These are phyloP conservation scores for Heliocidaris erythrogramma DNA, from an alignment of 35 echinoderm and acorn worm species.

Conservation along the genomic window DNA sequence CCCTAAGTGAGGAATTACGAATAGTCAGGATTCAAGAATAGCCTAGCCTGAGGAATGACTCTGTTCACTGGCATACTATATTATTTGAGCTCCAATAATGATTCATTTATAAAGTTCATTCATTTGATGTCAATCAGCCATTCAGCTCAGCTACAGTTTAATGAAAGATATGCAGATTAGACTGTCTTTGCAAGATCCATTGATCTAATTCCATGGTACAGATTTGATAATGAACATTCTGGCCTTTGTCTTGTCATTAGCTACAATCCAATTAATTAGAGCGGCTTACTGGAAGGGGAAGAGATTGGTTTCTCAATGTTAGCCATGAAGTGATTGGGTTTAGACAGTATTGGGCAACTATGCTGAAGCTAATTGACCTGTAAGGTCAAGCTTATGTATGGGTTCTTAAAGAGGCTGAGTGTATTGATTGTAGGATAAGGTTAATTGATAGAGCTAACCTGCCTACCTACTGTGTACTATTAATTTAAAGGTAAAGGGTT, in stretches of 20 bases:
- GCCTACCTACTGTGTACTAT: background rate
- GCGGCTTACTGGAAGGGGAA: background rate
- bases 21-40: too few species aligned
- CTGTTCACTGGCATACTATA: too few species aligned
- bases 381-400: background rate
- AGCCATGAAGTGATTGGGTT: background rate
- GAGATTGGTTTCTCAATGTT: background rate
- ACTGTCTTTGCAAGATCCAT: background rate
- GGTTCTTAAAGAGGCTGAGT: background rate
- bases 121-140: background rate
- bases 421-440: background rate
- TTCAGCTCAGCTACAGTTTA: background rate
- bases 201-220: background rate
- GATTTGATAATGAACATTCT: conserved; percentile 6
- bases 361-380: background rate
- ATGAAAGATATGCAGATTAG: background rate
- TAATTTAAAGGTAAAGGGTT: background rate
- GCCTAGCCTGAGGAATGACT: too few species aligned
- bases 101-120: too few species aligned
- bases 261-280: conserved; percentile 3
- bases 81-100: too few species aligned
- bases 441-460: background rate
- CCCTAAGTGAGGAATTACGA: too few species aligned
- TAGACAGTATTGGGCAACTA: background rate
- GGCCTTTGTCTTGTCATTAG: background rate